phyloP scores from a whole-genome alignment of 2,888 invertebrate genomes.

The Xanthia togata region DNA sequence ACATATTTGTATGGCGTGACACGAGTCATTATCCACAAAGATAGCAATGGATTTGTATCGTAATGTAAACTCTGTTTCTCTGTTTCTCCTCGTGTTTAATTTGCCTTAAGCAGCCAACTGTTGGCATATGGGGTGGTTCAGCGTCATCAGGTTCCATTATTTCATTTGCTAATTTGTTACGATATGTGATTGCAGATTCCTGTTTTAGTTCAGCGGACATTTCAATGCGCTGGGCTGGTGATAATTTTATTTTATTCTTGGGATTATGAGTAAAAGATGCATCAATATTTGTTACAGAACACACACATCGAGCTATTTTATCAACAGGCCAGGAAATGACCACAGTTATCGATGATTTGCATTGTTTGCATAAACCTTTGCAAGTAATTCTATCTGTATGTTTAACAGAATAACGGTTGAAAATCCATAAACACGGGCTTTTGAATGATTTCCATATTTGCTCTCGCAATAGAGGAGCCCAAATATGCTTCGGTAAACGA shows the following conservation, averaged over 20 bases:
- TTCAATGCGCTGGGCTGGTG: not conserved
- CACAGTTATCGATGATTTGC: not conserved
- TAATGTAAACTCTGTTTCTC: slow-evolving; percentile 11
- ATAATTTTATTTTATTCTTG: not conserved
- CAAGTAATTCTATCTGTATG: slow-evolving; percentile 1
- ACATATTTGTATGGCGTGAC: not conserved
- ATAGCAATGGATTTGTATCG: slow-evolving; percentile 3
- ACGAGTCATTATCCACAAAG: slow-evolving; percentile 8
- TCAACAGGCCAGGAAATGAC: slow-evolving; percentile 11
- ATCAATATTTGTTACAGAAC: not conserved
- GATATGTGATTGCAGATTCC: slow-evolving; percentile 1
- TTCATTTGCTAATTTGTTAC: slow-evolving; percentile 5
- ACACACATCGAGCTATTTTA: slow-evolving; percentile 11
- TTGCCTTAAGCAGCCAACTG: slow-evolving; percentile 1
- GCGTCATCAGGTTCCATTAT: not conserved
- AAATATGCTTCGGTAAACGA: no score
- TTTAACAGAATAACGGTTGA: slow-evolving; percentile 16
- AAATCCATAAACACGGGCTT: slow-evolving; percentile 9
- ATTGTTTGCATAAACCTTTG: slow-evolving; percentile 7
- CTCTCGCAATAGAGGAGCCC: slow-evolving; percentile 22
- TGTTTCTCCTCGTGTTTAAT: slow-evolving; percentile 3
- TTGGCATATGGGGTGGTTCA: slow-evolving; percentile 1
- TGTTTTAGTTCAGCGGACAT: slow-evolving; percentile 2
- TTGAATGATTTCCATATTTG: slow-evolving; percentile 10
- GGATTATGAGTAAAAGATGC: not conserved